Evolutionary conservation across 2,888 invertebrate genomes (phyloP).

Genomic region (Oligia strigilis): DNA sequence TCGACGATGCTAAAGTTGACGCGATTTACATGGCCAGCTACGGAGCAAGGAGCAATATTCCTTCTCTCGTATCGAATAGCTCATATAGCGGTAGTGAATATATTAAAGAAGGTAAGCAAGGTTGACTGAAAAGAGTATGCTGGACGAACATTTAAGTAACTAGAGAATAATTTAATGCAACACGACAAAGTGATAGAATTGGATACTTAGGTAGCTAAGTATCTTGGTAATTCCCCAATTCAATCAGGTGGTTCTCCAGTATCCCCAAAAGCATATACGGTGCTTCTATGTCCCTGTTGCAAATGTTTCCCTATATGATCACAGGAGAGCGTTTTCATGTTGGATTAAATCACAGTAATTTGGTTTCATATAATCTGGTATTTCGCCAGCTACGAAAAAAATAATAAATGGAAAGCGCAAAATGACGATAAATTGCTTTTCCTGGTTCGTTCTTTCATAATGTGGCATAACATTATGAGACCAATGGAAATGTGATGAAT

Average conservation of each 20-base stretch:
- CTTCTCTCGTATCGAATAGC: neutral
- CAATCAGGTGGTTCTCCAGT: neutral
- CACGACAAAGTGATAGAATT: neutral
- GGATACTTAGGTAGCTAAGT: neutral
- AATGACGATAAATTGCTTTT: conserved; percentile 44
- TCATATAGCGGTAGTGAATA: neutral
- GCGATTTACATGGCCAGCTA: conserved; percentile 3
- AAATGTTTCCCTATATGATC: conserved; percentile 1
- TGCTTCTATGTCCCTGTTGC: neutral
- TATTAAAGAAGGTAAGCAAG: neutral
- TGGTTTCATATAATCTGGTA: conserved; percentile 8
- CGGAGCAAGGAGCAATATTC: neutral
- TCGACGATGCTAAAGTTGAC: conserved; percentile 8
- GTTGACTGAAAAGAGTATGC: neutral
- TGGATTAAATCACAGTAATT: conserved; percentile 13
- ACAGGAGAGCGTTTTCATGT: conserved; percentile 23
- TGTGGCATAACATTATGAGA: conserved; percentile 24
- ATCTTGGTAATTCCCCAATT: no score
- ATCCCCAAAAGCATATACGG: neutral
- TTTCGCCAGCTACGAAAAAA: neutral
- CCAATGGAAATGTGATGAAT: conserved; percentile 28
- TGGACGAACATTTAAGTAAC: neutral
- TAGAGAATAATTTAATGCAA: neutral
- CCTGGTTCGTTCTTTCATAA: conserved; percentile 36
- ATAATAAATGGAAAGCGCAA: conserved; percentile 3